These are phyloP conservation scores for Drosophila kanekoi DNA, from an alignment of 2,888 invertebrate species.

Conservation along the genomic window DNA sequence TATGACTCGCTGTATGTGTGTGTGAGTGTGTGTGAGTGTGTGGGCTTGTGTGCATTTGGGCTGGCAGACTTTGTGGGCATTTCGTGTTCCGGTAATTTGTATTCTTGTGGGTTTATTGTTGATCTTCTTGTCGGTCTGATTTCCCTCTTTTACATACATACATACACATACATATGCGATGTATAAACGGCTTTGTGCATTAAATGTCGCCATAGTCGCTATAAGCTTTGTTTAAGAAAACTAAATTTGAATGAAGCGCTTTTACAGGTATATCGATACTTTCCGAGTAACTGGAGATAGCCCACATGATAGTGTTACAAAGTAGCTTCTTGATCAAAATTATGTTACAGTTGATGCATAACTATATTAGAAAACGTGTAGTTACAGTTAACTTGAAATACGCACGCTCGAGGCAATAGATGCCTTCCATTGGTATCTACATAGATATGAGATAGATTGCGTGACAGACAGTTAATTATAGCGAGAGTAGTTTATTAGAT, in stretches of 20 bases:
- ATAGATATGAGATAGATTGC: too few relatives aligned
- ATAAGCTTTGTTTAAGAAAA: constrained; percentile 33
- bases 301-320: too few relatives aligned
- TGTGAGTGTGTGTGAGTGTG: constrained; percentile 11
- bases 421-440: too few relatives aligned
- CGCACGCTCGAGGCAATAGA: too few relatives aligned
- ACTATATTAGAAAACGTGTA: too few relatives aligned
- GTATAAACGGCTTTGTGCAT: constrained; percentile 22
- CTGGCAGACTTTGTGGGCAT: constrained; percentile 46
- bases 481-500: too few relatives aligned
- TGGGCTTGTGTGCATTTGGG: constrained; percentile 20
- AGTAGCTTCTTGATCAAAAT: too few relatives aligned
- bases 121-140: constrained; percentile 61
- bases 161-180: neutral
- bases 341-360: too few relatives aligned
- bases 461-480: too few relatives aligned
- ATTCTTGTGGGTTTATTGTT: constrained; percentile 82
- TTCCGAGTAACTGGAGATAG: neutral
- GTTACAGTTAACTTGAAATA: too few relatives aligned
- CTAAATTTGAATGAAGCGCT: neutral
- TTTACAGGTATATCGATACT: neutral
- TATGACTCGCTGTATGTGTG: constrained; percentile 46
- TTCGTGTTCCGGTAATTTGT: constrained; percentile 81
- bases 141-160: constrained; percentile 39
- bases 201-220: constrained; percentile 47